Conservation (phyloP, 2,888 invertebrate genomes). For the Dorcus hopei region DNA sequence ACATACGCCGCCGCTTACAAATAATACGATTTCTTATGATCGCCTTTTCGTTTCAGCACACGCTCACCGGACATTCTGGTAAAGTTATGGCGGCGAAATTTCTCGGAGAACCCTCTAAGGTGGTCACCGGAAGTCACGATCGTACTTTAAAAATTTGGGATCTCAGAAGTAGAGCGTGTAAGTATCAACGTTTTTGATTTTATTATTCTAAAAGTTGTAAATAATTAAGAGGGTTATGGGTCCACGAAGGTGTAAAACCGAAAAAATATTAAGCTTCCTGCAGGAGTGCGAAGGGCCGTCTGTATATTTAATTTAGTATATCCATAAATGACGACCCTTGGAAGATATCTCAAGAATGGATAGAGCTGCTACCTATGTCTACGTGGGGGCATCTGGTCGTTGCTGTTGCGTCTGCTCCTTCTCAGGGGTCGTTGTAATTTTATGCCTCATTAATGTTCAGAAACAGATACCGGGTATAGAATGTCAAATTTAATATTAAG, state of each 20-base stretch:
- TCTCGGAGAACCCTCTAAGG: slow-evolving; percentile 86
- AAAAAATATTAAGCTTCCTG: no score
- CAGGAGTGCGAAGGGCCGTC: no score
- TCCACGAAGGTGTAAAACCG: no score
- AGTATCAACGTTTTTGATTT: slow-evolving; percentile 44
- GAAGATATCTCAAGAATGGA: no score
- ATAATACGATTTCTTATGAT: slow-evolving; percentile 12
- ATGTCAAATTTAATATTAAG: background rate
- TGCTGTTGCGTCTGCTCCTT: no score
- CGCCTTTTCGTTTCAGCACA: slow-evolving; percentile 62
- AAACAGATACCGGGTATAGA: slow-evolving; percentile 13
- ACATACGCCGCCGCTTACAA: slow-evolving; percentile 23
- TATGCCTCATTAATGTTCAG: slow-evolving; percentile 18
- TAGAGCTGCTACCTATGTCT: no score
- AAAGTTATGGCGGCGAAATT: slow-evolving; percentile 98
- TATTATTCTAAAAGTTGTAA: background rate
- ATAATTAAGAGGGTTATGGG: background rate
- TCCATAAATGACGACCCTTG: no score
- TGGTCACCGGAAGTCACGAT: slow-evolving; percentile 97
- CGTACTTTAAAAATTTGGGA: slow-evolving; percentile 99
- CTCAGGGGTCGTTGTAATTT: slow-evolving; percentile 7
- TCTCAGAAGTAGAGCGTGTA: slow-evolving; percentile 84
- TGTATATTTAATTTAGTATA: no score
- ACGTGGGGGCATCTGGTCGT: no score
- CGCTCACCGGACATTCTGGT: slow-evolving; percentile 92